A percentile compares a stretch with the other conserved stretches of the same genome.
phyloP scores from a whole-genome alignment of 2,888 invertebrate species.

The Eumerus sabulonum region DNA sequence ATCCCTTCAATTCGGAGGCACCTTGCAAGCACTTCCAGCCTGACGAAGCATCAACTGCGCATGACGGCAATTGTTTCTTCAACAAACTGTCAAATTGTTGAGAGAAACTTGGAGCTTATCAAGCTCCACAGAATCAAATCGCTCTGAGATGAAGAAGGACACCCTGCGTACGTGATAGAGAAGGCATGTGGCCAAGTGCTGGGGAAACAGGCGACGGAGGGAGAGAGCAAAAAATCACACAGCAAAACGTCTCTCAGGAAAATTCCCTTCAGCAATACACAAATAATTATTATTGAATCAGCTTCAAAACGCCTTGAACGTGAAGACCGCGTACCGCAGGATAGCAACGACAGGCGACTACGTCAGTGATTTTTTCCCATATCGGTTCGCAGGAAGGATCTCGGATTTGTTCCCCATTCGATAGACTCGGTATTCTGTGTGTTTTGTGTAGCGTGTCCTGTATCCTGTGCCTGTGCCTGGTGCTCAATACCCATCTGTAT shows the following conservation, averaged over 20 bases:
- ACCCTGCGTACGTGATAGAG: slow-evolving; percentile 29
- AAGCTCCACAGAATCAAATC: neutral
- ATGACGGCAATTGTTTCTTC: slow-evolving; percentile 3
- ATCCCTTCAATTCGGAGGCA: no score
- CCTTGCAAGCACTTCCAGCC: slow-evolving; percentile 28
- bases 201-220: slow-evolving; percentile 29
- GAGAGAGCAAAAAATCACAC: slow-evolving; percentile 14
- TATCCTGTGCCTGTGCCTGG: slow-evolving; percentile 9
- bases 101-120: neutral
- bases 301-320: slow-evolving; percentile 68
- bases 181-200: slow-evolving; percentile 21
- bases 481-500: no score
- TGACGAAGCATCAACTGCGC: slow-evolving; percentile 19
- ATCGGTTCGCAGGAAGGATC: slow-evolving; percentile 41
- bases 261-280: slow-evolving; percentile 67
- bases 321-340: slow-evolving; percentile 59
- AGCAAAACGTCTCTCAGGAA: slow-evolving; percentile 46
- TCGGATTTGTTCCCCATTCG: slow-evolving; percentile 12
- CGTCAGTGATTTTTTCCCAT: slow-evolving; percentile 39
- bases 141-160: neutral
- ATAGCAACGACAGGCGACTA: slow-evolving; percentile 18
- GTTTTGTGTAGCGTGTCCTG: neutral
- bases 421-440: slow-evolving; percentile 3
- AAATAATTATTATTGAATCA: slow-evolving; percentile 68
- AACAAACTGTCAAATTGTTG: slow-evolving; percentile 29